Conservation (phyloP, 2,888 invertebrate genomes). For the Philereme vetulata region DNA sequence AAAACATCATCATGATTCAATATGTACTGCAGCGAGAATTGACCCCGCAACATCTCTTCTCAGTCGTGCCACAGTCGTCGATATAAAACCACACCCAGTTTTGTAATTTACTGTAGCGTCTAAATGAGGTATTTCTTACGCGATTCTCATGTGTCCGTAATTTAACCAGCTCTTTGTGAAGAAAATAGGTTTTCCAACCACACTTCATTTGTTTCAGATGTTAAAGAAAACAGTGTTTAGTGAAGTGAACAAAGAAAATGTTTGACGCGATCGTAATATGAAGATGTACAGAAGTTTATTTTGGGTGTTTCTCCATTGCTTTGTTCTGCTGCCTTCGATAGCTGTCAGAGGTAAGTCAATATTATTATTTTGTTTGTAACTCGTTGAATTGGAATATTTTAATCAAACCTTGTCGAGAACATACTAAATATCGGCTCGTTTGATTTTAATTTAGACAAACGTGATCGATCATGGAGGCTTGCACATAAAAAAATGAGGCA, state of each 20-base stretch:
- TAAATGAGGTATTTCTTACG: neutral
- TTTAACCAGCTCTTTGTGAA: constrained; percentile 5
- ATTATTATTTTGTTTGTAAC: neutral
- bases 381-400: too few species aligned
- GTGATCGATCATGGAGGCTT: too few species aligned
- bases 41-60: too few species aligned
- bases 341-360: constrained; percentile 54
- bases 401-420: too few species aligned
- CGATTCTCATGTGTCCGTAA: neutral
- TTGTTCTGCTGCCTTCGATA: constrained; percentile 55
- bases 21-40: too few species aligned
- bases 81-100: too few species aligned
- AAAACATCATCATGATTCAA: too few species aligned
- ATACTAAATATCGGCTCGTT: too few species aligned
- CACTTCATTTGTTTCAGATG: constrained; percentile 25
- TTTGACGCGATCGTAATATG: constrained; percentile 40
- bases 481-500: too few species aligned
- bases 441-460: too few species aligned
- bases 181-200: neutral
- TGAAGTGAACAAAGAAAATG: constrained; percentile 17
- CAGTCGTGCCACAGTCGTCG: too few species aligned
- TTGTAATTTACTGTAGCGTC: neutral
- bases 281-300: constrained; percentile 50
- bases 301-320: constrained; percentile 53
- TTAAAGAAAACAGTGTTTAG: constrained; percentile 9